phyloP scores from a whole-genome alignment of 2,113 vertebrate species.

The Callipepla squamata region DNA sequence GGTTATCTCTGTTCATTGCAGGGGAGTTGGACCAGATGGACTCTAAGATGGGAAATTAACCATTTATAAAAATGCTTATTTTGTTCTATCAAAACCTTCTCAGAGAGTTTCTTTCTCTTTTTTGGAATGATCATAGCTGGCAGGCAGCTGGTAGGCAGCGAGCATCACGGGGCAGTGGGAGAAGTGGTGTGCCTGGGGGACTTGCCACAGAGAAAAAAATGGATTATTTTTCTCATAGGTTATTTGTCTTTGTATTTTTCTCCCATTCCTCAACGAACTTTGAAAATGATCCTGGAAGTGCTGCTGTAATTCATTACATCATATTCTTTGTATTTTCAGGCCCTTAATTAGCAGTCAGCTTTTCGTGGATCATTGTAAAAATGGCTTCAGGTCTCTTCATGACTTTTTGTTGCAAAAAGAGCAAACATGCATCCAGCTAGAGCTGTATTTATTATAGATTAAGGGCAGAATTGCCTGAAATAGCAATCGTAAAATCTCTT shows the following conservation, averaged over 20 bases:
- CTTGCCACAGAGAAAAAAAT: neutral
- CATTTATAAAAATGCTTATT: neutral
- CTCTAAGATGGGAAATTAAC: neutral
- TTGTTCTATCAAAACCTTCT: neutral
- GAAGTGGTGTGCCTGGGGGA: fast-evolving
- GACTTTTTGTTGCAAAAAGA: neutral
- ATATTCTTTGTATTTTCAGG: neutral
- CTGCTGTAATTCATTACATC: neutral
- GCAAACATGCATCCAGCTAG: neutral
- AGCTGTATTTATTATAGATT: neutral
- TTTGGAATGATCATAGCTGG: neutral
- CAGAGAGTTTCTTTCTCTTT: neutral
- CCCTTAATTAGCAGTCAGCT: neutral
- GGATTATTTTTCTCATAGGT: neutral
- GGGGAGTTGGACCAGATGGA: no score
- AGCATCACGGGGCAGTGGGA: neutral
- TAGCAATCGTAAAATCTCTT: neutral
- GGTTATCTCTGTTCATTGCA: no score
- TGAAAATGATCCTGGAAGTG: neutral
- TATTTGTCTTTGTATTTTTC: no score
- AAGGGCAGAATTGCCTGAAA: neutral
- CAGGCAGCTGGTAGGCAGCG: neutral
- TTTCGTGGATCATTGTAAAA: neutral
- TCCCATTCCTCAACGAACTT: no score
- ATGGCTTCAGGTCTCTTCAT: neutral